Evolutionary conservation across 1,140 invertebrate species (phyloP), one percentile per base, ranked within the genome.

Genomic region (Drosophila tristis): DNA sequence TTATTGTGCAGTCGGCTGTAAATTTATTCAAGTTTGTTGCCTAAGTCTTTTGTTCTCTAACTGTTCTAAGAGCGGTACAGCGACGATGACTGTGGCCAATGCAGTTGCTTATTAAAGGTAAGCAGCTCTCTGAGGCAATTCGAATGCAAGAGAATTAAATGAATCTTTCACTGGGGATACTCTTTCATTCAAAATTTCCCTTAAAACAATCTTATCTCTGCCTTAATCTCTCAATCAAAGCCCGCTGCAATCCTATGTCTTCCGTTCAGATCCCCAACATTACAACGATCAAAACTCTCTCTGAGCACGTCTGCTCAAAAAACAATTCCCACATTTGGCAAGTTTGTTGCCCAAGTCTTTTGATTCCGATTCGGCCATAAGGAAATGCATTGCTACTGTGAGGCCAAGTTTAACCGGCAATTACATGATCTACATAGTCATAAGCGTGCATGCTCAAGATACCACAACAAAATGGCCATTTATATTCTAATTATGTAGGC

Each of bases 401-500:
- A 3, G 31, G 9, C n/a, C 23, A 57, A 47, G 45, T 60, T 60
- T 53, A 51, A 49, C 47, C 50, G 25, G 39, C 65, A 84, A 82
- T 85, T 80, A 76, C 63, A 62, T 78, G 50, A 74, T 66, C 63
- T 35, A 50, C 55, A 58, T 57, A 55, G 74, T 70, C 70, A 44
- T 49, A 29, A 42, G 7, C 58, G 20, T 57, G 63, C 67, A 68
- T 74, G 64, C 63, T 57, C 53, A 45, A 56, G 78, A 59, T 87
- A 63, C 74, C 45, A 26, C 65, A 73, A 75, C 74, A 87, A 82
- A 75, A 61, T 65, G 71, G 81, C 57, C 80, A 82, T 89, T 82
- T 89, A 89, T 82, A 87, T 87, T 87, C 82, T 87, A 87, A 87
- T 89, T 87, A 87, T 74, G 53, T 60, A 25, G 44, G 60, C 57